A percentile compares a stretch with the other conserved stretches of the same genome.
Evolutionary conservation across 2,888 invertebrate genomes (phyloP).

Genomic region (Ormyrus labotus): DNA sequence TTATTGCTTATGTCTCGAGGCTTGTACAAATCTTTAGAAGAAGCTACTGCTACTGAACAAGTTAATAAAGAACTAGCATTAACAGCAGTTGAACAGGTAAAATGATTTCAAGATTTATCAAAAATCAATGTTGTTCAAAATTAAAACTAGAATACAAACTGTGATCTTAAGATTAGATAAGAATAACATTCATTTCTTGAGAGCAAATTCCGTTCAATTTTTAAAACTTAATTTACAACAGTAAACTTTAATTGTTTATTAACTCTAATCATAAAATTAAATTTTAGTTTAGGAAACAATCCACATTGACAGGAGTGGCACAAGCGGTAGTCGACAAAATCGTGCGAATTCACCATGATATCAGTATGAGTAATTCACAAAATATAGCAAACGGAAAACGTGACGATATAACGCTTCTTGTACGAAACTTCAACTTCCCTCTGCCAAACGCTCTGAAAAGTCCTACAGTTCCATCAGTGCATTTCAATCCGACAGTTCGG

Average conservation of each 20-base stretch:
- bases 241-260: not conserved
- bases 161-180: too few species aligned
- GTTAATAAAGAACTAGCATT: constrained; percentile 89
- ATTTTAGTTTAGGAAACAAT: constrained; percentile 84
- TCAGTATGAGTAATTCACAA: constrained; percentile 80
- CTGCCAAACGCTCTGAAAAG: constrained; percentile 81
- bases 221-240: not conserved
- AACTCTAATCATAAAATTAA: not conserved
- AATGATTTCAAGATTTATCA: not conserved
- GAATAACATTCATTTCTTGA: too few species aligned
- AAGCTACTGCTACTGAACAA: constrained; percentile 85
- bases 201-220: not conserved
- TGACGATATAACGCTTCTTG: constrained; percentile 90
- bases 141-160: too few species aligned
- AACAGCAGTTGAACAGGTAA: constrained; percentile 86
- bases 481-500: constrained; percentile 83
- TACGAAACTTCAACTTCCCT: constrained; percentile 90
- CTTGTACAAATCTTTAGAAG: constrained; percentile 88
- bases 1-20: constrained; percentile 91
- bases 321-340: constrained; percentile 91
- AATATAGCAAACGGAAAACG: constrained; percentile 79
- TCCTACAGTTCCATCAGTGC: constrained; percentile 77
- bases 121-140: too few species aligned
- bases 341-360: constrained; percentile 88
- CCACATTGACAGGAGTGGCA: constrained; percentile 88